A percentile compares a stretch with the other conserved stretches of the same genome.
These are phyloP conservation scores for Centropyge bicolor DNA, from an alignment of 2,797 vertebrate species.

Conservation along the genomic window DNA sequence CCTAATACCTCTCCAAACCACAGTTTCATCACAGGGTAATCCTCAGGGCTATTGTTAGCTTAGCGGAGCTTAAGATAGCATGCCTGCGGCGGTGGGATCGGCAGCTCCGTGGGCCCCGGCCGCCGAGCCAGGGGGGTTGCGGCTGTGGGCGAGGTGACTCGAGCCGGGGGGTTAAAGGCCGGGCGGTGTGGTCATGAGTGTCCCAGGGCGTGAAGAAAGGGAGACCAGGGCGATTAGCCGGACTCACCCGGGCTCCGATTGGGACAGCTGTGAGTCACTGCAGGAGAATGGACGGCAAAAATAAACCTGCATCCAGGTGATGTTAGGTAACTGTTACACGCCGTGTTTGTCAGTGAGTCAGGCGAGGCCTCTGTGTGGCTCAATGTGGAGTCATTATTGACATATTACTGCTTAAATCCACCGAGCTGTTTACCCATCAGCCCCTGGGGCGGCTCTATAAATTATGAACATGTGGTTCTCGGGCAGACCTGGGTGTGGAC, in stretches of 20 bases:
- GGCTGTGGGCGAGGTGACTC: constrained; percentile 58
- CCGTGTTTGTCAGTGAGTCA: constrained; percentile 55
- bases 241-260: constrained; percentile 40
- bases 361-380: constrained; percentile 32
- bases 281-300: constrained; percentile 36
- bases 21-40: constrained; percentile 74
- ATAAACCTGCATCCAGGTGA: constrained; percentile 27
- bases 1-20: constrained; percentile 57
- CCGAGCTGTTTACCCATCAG: constrained; percentile 27
- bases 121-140: constrained; percentile 29
- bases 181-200: constrained; percentile 54
- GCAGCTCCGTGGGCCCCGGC: constrained; percentile 14
- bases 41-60: constrained; percentile 37
- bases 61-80: constrained; percentile 45
- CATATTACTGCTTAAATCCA: constrained; percentile 27
- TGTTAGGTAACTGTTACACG: constrained; percentile 52
- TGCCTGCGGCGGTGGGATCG: constrained; percentile 19
- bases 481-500: constrained; percentile 11
- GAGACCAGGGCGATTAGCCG: constrained; percentile 47
- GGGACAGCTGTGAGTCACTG: constrained; percentile 63
- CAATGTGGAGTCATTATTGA: constrained; percentile 32
- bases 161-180: constrained; percentile 34
- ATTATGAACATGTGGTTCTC: constrained; percentile 18
- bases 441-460: not conserved
- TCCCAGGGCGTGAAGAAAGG: constrained; percentile 72